Percentiles rank a stretch among this genome's conserved stretches.
These are phyloP conservation scores for Apamea crenata DNA, from an alignment of 2,888 invertebrate species.

Conservation along the genomic window DNA sequence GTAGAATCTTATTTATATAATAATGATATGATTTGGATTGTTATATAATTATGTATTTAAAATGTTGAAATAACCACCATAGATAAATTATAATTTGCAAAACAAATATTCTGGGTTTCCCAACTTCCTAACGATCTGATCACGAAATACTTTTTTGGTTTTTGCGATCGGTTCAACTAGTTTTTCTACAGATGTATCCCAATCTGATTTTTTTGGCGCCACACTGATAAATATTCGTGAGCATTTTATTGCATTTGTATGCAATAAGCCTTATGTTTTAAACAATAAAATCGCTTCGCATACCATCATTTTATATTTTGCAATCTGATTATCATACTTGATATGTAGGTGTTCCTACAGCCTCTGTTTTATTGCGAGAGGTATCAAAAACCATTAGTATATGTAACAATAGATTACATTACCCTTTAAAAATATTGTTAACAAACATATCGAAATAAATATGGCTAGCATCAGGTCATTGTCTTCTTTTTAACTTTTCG, in stretches of 20 bases:
- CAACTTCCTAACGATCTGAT: slow-evolving; percentile 22
- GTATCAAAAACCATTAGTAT: slow-evolving; percentile 8
- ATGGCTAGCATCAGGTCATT: background rate
- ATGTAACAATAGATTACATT: slow-evolving; percentile 2
- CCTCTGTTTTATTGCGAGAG: slow-evolving; percentile 5
- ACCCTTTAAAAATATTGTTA: background rate
- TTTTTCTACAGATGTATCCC: background rate
- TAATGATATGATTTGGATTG: too few relatives aligned
- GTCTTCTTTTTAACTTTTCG: background rate
- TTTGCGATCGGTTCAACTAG: background rate
- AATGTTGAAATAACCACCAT: slow-evolving; percentile 20
- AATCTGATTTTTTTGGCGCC: slow-evolving; percentile 16
- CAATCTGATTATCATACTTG: slow-evolving; percentile 26
- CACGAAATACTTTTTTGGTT: slow-evolving; percentile 16
- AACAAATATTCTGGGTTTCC: slow-evolving; percentile 11
- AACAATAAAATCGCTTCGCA: slow-evolving; percentile 32
- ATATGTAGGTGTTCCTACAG: slow-evolving; percentile 5
- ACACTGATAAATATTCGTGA: slow-evolving; percentile 42
- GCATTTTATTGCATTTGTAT: slow-evolving; percentile 26
- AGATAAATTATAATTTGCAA: slow-evolving; percentile 8
- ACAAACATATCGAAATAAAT: background rate
- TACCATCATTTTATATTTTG: slow-evolving; percentile 30
- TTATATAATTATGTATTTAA: background rate
- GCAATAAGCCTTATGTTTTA: slow-evolving; percentile 11
- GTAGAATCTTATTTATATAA: too few relatives aligned